Conservation (phyloP, 2,113 vertebrate species). For the Telmatochromis bifrenatus region DNA sequence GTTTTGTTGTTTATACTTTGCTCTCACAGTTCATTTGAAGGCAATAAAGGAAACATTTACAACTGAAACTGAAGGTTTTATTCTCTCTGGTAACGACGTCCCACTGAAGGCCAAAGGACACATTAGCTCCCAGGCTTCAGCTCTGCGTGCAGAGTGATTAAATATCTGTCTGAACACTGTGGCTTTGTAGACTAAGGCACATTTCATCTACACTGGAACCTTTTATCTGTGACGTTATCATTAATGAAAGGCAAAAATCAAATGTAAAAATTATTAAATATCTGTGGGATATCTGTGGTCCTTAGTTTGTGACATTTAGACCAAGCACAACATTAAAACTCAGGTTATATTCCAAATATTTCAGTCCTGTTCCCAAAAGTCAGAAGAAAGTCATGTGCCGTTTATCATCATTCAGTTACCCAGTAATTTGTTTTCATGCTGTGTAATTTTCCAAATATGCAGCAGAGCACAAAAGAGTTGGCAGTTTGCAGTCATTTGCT, state of each 20-base stretch:
- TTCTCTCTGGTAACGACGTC: constrained; percentile 8
- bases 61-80: constrained; percentile 2
- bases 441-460: not conserved
- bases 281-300: not conserved
- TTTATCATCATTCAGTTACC: not conserved
- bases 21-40: constrained; percentile 1
- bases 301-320: not conserved
- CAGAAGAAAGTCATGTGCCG: not conserved
- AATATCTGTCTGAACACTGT: not conserved
- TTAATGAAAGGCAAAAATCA: not conserved
- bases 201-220: not conserved
- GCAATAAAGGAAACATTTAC: constrained; percentile 5
- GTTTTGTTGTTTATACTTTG: not conserved
- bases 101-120: constrained; percentile 44
- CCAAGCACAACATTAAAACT: not conserved
- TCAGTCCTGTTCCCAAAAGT: not conserved
- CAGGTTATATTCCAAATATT: not conserved
- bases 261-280: not conserved
- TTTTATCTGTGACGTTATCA: not conserved
- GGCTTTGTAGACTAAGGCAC: not conserved
- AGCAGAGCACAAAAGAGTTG: not conserved
- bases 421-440: not conserved
- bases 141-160: not conserved
- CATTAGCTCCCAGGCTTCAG: not conserved
- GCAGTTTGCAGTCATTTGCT: not conserved